phyloP scores from a whole-genome alignment of 2,113 vertebrate genomes.

The Cyanocitta stelleri region DNA sequence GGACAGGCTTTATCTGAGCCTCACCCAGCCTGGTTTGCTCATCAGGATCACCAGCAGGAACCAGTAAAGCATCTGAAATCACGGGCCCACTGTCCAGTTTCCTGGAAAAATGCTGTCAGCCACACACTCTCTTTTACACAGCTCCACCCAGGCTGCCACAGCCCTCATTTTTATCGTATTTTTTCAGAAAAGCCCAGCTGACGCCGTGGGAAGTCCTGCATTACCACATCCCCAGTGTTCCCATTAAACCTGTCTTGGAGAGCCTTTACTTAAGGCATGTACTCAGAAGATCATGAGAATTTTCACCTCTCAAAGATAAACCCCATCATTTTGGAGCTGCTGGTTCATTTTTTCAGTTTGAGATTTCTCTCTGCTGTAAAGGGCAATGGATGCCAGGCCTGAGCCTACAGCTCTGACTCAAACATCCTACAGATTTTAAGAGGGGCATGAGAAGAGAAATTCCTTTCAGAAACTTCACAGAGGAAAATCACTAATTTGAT shows the following conservation, averaged over 20 bases:
- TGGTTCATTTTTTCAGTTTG: background rate
- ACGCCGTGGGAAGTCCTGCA: background rate
- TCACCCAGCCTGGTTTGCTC: background rate
- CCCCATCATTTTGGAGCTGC: background rate
- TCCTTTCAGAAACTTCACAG: background rate
- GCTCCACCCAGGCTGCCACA: background rate
- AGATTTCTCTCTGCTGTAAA: background rate
- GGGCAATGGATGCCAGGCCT: background rate
- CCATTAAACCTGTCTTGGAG: background rate
- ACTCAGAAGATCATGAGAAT: background rate
- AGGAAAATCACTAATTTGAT: background rate
- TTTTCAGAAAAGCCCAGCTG: background rate
- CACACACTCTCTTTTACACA: background rate
- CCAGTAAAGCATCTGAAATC: background rate
- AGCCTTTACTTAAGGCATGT: background rate
- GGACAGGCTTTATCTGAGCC: background rate
- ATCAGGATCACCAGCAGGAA: background rate
- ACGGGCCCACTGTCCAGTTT: background rate
- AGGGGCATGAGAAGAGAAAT: background rate
- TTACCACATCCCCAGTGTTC: background rate
- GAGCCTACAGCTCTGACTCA: background rate
- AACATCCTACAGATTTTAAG: background rate
- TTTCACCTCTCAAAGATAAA: background rate
- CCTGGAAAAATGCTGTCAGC: constrained; percentile 21
- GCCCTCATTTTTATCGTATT: background rate